Percentiles rank a stretch among this genome's conserved stretches.
phyloP scores from a whole-genome alignment of 2,888 invertebrate species.

The Diarsia brunnea region DNA sequence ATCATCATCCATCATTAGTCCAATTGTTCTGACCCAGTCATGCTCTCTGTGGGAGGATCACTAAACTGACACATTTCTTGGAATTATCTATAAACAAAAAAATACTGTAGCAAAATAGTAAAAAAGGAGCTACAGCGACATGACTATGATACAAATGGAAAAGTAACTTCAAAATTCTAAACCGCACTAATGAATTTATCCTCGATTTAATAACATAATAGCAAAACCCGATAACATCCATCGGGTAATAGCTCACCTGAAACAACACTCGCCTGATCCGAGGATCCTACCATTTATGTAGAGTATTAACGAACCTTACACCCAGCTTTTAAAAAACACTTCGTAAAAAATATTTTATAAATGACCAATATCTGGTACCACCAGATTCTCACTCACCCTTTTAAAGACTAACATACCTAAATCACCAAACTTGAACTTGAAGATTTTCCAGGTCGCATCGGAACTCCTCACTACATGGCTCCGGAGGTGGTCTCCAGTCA shows the following conservation, averaged over 20 bases:
- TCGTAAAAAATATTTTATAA: neutral
- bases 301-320: neutral
- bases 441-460: conserved; percentile 94
- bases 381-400: neutral
- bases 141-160: neutral
- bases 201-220: no score
- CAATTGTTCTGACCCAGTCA: neutral
- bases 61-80: no score
- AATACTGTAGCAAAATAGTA: no score
- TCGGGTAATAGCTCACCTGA: neutral
- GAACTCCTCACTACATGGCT: conserved; percentile 99
- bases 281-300: neutral
- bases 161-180: neutral
- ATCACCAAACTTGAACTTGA: conserved; percentile 4
- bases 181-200: no score
- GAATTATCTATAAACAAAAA: no score
- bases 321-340: neutral
- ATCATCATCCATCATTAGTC: neutral
- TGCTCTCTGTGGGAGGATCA: neutral
- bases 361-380: conserved; percentile 3
- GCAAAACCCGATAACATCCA: neutral
- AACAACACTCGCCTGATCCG: neutral
- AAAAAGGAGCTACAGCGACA: neutral
- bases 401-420: conserved; percentile 2
- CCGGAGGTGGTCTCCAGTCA: conserved; percentile 98